Base-by-base conservation (phyloP, 2,797 vertebrate genomes). In the Acanthopagrus latus region DNA sequence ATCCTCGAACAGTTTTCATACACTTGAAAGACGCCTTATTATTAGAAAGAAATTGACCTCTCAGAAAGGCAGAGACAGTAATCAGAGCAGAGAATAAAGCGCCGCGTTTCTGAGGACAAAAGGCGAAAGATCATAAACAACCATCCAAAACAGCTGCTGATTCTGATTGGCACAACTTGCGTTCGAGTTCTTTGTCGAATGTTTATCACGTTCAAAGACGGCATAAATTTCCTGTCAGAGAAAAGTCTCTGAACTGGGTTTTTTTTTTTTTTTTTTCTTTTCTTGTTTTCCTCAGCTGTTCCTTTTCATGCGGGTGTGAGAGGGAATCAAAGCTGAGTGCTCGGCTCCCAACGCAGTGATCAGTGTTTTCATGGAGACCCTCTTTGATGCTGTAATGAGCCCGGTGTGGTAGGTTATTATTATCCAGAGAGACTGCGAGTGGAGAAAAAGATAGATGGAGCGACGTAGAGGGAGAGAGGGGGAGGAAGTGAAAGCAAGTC, bases 321-420 rank as follows among this genome's bases (percentile, higher is more conserved):
- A 74, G 38, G 60, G 71, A 85, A 90, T 90, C 86, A 91, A 87
- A 88, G 88, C 82, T 4, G 78, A 86, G 85, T 73, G 76, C 83
- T 87, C 17, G 0, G 20, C 82, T 88, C 62, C 73, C 80, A 74
- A 69, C 83, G 74, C 75, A 82, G 78, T 65, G 81, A 88, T 89
- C 84, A 82, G 76, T 77, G 82, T 91, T 84, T 87, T 89, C 82
- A 78, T 21, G 69, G 79, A 86, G 86, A 79, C 84, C 79, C 64
- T 88, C 86, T 92, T 88, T 89, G 90, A 92, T 89, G 88, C 83
- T 20, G 23, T 91, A 89, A 92, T 88, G 86, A 90, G 84, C 84
- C 88, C 82, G 82, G 72, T 83, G 88, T 88, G 88, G 76, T 72
- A 27, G 81, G 82, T 84, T 90, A 88, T 89, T 88, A 89, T 91